Percentiles rank a stretch among this genome's conserved stretches.
Conservation (phyloP, 2,797 vertebrate genomes). For the Acipenser ruthenus region DNA sequence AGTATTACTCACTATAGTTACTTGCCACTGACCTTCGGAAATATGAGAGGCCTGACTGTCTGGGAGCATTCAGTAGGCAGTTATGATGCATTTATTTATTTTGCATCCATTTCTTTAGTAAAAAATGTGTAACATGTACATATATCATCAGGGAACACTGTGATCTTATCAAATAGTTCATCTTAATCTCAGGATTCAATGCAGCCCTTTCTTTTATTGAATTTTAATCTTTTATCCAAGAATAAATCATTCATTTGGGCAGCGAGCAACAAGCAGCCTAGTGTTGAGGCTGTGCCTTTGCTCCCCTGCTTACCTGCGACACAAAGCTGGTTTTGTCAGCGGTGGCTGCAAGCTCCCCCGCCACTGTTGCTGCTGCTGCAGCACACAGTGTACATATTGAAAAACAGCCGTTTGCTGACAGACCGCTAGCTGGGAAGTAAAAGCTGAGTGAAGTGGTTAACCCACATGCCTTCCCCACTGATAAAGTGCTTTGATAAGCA, state of each 20-base stretch:
- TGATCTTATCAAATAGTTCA: too few relatives aligned
- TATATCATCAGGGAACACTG: neutral
- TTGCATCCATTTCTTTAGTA: too few relatives aligned
- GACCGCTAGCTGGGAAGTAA: slow-evolving; percentile 64
- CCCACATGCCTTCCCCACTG: slow-evolving; percentile 84
- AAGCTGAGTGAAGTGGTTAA: slow-evolving; percentile 68
- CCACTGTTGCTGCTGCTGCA: slow-evolving; percentile 31
- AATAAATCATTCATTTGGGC: too few relatives aligned
- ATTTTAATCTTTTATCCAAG: too few relatives aligned
- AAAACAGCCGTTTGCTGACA: slow-evolving; percentile 86
- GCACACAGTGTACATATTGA: slow-evolving; percentile 58
- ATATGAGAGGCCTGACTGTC: too few relatives aligned
- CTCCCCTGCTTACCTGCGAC: slow-evolving; percentile 13
- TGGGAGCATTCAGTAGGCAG: too few relatives aligned
- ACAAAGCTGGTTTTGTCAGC: slow-evolving; percentile 45
- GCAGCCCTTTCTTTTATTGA: too few relatives aligned
- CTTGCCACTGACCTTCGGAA: too few relatives aligned
- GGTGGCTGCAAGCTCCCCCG: slow-evolving; percentile 23
- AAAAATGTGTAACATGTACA: slow-evolving; percentile 2
- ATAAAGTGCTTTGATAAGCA: slow-evolving; percentile 98
- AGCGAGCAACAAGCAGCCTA: neutral
- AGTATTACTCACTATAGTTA: too few relatives aligned
- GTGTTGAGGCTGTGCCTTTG: slow-evolving; percentile 25
- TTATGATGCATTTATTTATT: too few relatives aligned
- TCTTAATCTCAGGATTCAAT: too few relatives aligned